Conservation (phyloP, 2,797 vertebrate genomes). For the Bradypodion ventrale region DNA sequence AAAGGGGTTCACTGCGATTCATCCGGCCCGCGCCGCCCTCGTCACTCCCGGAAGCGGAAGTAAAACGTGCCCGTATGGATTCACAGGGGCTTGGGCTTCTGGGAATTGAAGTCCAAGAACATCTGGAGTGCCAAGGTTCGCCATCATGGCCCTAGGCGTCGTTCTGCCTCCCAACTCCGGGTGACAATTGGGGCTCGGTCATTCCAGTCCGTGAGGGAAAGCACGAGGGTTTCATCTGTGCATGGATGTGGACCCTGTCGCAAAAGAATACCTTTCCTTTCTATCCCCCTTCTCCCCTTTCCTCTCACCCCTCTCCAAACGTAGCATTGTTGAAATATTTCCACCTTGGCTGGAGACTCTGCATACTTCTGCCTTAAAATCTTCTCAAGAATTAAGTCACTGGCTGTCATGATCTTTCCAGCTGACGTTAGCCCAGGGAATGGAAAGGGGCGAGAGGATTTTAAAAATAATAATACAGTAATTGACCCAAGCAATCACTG, state of each 20-base stretch:
- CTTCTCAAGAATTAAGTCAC: constrained; percentile 8
- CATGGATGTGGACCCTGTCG: background rate
- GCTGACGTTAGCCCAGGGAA: no score
- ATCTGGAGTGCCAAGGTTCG: no score
- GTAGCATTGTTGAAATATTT: constrained; percentile 49
- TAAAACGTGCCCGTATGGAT: no score
- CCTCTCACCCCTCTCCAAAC: background rate
- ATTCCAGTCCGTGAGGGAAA: background rate
- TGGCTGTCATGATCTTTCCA: background rate
- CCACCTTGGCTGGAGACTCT: constrained; percentile 19
- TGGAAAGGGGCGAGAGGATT: no score
- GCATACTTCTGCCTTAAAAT: constrained; percentile 1
- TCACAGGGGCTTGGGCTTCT: no score
- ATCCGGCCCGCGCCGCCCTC: no score
- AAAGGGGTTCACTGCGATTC: no score
- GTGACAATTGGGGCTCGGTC: background rate
- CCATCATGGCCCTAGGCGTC: no score
- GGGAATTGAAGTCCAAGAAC: no score
- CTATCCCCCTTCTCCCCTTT: background rate
- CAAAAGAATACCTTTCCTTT: background rate
- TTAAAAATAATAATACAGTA: no score
- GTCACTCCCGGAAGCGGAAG: no score
- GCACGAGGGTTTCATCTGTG: background rate
- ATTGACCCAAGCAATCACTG: no score
- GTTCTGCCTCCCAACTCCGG: background rate